Evolutionary conservation across 2,797 vertebrate genomes (phyloP), one percentile per base, ranked within the genome.

Genomic region (Onychomys torridus): DNA sequence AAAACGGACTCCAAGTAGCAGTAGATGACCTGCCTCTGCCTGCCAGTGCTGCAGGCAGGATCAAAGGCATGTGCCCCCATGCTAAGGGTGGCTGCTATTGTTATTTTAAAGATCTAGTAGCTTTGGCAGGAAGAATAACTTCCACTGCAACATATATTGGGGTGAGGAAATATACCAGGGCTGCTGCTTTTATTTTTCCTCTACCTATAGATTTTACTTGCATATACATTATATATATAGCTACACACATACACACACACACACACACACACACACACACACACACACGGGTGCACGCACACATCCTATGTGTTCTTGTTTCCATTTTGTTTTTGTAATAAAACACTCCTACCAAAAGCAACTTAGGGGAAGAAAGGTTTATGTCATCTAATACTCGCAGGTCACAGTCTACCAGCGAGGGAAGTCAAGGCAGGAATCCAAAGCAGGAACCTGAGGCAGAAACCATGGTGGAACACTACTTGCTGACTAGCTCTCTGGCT

Each of bases 151-250:
- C 76, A 57, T 55, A 57, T 14, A 77, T 2, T 37, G 25, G 59
- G 25, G 10, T 65, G 73, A 40, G 43, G 67, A 73, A 75, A 52
- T 32, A 49, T 19, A 65, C 17, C 76, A 91, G 27, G 32, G 79
- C 3, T 91, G 91, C 52, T 89, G 57, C 37, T 89, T 89, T 0
- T 32, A 34, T 94, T 93, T 93, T 91, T 81, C 10, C 32, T 88
- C 82, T 91, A 61, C 1, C 78, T 71, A 17, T 27, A 85, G 61
- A 55, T 81, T 63, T 78, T 90, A 61, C 49, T 34, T 85, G 37
- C 67, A 12, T 46, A 6, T 79, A 19, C 32, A 25, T 46, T 78
- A 12, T 46, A 6, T 79, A 25, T 32, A 25, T 40, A 71, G 11
- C 43, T 67, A 40, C 37, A 83, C 69, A 73, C 6, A 76, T 8